These are phyloP conservation scores for Trichonephila inaurata DNA, from an alignment of 1,140 invertebrate species.

Conservation along the genomic window DNA sequence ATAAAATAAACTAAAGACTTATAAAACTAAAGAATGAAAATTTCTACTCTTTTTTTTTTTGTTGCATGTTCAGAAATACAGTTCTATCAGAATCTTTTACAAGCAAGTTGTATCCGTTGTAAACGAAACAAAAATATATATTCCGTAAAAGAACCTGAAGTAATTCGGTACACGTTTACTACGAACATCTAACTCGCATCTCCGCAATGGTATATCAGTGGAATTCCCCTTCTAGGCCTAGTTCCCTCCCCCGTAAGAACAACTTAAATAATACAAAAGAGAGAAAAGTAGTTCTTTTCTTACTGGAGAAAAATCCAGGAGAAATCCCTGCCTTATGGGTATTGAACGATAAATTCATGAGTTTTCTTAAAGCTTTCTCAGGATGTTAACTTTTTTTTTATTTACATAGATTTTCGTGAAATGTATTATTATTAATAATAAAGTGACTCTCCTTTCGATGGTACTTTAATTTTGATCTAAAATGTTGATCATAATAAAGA, in stretches of 20 bases:
- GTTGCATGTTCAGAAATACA: neutral
- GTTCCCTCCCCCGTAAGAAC: neutral
- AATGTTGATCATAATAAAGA: too few relatives aligned
- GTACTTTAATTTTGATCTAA: too few relatives aligned
- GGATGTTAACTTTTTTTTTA: too few relatives aligned
- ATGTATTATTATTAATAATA: too few relatives aligned
- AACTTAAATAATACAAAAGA: slow-evolving; percentile 25
- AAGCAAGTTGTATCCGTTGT: neutral
- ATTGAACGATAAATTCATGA: slow-evolving; percentile 3
- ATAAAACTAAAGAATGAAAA: too few relatives aligned
- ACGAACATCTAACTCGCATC: slow-evolving; percentile 13
- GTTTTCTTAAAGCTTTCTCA: neutral
- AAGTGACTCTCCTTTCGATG: too few relatives aligned
- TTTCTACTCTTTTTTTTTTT: neutral
- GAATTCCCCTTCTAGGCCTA: neutral
- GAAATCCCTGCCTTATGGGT: slow-evolving; percentile 1
- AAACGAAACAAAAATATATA: slow-evolving; percentile 6
- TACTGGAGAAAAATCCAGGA: neutral
- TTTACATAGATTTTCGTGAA: too few relatives aligned
- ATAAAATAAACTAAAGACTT: too few relatives aligned
- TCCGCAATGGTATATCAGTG: neutral
- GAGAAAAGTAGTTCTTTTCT: neutral
- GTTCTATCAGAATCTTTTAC: neutral
- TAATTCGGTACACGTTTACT: slow-evolving; percentile 24
- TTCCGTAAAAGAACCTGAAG: neutral